Conservation (phyloP, 2,797 vertebrate species). For the Bryconaethiops microstoma region DNA sequence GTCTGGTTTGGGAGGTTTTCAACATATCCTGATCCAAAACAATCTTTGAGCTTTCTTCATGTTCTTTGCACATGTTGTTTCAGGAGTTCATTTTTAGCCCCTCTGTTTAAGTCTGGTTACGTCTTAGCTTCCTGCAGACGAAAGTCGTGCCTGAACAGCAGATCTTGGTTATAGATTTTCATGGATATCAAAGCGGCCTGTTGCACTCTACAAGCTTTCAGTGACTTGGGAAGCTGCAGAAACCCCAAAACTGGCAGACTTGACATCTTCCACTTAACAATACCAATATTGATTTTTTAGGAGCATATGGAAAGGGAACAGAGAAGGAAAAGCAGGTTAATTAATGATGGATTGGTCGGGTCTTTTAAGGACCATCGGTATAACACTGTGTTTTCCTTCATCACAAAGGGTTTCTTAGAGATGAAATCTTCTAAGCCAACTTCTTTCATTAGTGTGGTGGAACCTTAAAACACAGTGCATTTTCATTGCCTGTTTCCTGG, state of each 20-base stretch:
- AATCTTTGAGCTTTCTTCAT: conserved; percentile 53
- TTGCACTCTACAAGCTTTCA: conserved; percentile 16
- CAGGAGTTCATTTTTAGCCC: conserved; percentile 36
- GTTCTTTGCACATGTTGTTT: conserved; percentile 45
- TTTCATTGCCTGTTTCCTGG: conserved; percentile 38
- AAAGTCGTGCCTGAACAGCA: conserved; percentile 28
- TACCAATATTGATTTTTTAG: conserved; percentile 48
- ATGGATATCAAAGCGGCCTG: conserved; percentile 49
- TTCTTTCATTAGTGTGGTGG: conserved; percentile 40
- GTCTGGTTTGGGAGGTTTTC: conserved; percentile 39
- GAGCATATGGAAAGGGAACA: conserved; percentile 30
- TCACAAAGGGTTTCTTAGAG: conserved; percentile 49
- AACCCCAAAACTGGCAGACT: conserved; percentile 21
- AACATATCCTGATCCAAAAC: conserved; percentile 50
- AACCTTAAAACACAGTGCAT: conserved; percentile 36
- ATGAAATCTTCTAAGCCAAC: conserved; percentile 54
- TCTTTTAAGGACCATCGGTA: conserved; percentile 36
- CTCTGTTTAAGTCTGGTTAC: conserved; percentile 40
- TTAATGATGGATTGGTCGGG: conserved; percentile 50
- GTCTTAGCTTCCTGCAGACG: conserved; percentile 41
- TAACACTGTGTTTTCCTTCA: conserved; percentile 41
- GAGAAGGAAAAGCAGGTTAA: conserved; percentile 33
- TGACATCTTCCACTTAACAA: conserved; percentile 36
- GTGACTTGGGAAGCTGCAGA: conserved; percentile 14
- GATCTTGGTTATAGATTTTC: conserved; percentile 47